Conservation (phyloP, 2,888 invertebrate genomes). For the Drosophila lutescens region DNA sequence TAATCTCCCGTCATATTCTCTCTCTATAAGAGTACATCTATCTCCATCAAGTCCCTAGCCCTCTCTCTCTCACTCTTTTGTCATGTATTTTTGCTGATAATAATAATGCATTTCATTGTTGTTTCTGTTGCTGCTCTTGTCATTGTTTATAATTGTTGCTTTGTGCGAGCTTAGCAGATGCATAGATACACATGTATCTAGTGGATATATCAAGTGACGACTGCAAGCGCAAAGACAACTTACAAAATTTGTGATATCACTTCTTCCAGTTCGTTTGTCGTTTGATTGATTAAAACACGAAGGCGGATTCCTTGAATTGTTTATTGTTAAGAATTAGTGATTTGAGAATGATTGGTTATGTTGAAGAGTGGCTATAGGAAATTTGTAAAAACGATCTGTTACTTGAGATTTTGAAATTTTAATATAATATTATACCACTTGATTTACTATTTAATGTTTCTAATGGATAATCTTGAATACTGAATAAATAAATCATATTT, state of each 20-base stretch:
- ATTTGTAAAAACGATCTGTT: too few relatives aligned
- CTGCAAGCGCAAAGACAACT: slow-evolving; percentile 15
- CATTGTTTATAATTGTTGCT: slow-evolving; percentile 74
- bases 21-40: background rate
- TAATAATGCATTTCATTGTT: slow-evolving; percentile 71
- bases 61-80: slow-evolving; percentile 36
- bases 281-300: slow-evolving; percentile 48
- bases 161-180: slow-evolving; percentile 45
- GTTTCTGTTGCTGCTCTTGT: slow-evolving; percentile 42
- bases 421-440: too few relatives aligned
- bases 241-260: slow-evolving; percentile 13
- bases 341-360: background rate
- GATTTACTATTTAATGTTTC: too few relatives aligned
- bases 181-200: slow-evolving; percentile 39
- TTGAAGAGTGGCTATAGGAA: too few relatives aligned
- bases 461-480: too few relatives aligned
- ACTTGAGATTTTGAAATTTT: too few relatives aligned
- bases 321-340: background rate
- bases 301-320: background rate
- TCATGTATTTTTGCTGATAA: slow-evolving; percentile 73
- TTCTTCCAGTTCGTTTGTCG: slow-evolving; percentile 5
- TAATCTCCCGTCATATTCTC: slow-evolving; percentile 51
- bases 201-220: slow-evolving; percentile 13
- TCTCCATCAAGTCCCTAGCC: slow-evolving; percentile 17
- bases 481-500: too few relatives aligned